These are phyloP conservation scores for Latrodectus hesperus DNA, from an alignment of 2,888 invertebrate species.

Conservation along the genomic window DNA sequence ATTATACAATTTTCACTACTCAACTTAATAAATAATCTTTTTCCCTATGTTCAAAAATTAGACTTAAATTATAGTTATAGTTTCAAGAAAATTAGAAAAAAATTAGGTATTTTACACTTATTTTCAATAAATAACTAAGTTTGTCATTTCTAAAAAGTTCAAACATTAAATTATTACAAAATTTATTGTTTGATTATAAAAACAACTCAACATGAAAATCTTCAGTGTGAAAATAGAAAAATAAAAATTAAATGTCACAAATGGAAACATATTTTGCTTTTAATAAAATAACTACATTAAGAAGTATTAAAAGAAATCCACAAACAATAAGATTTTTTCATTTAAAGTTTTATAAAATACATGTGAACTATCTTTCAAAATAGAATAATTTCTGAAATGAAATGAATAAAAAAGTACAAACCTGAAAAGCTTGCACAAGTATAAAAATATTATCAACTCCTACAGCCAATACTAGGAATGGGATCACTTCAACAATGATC, in stretches of 20 bases:
- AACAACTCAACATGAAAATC: not conserved
- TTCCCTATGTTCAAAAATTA: too few relatives aligned
- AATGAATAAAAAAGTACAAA: slow-evolving; percentile 28
- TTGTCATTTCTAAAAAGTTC: too few relatives aligned
- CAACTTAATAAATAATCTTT: too few relatives aligned
- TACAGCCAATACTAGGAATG: slow-evolving; percentile 97
- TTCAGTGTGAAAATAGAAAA: not conserved
- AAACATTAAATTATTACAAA: not conserved
- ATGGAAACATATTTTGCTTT: too few relatives aligned
- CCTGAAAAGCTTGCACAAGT: slow-evolving; percentile 90
- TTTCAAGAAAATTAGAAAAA: too few relatives aligned
- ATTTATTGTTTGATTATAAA: not conserved
- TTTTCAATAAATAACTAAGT: too few relatives aligned
- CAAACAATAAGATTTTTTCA: too few relatives aligned
- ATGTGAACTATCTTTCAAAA: not conserved
- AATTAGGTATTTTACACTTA: too few relatives aligned
- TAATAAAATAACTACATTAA: too few relatives aligned
- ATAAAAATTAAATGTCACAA: not conserved
- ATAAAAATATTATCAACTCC: slow-evolving; percentile 99
- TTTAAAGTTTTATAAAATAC: not conserved
- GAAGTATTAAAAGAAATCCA: too few relatives aligned
- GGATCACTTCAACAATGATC: slow-evolving; percentile 98
- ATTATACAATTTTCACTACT: too few relatives aligned
- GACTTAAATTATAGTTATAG: too few relatives aligned
- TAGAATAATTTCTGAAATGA: not conserved